These are phyloP conservation scores for Gavia stellata DNA, from an alignment of 2,113 vertebrate genomes.

Conservation along the genomic window DNA sequence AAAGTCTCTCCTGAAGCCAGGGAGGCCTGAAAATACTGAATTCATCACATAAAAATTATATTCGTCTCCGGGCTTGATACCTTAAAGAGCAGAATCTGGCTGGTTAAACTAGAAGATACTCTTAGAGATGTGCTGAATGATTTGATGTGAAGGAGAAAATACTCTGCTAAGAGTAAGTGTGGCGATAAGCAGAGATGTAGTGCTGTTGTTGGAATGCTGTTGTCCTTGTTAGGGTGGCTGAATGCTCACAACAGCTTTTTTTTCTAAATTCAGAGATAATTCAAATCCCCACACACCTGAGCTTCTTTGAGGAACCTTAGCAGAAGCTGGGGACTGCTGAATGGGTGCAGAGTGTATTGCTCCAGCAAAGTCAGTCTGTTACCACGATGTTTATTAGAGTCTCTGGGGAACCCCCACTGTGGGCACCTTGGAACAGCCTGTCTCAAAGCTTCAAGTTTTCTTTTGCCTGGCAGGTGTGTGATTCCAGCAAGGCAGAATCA, in stretches of 20 bases:
- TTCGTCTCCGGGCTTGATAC: background rate
- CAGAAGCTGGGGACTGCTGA: background rate
- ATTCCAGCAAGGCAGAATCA: background rate
- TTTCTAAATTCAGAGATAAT: background rate
- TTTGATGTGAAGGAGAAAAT: background rate
- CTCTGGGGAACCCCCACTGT: background rate
- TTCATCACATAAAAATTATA: background rate
- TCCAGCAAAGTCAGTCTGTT: background rate
- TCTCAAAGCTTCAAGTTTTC: background rate
- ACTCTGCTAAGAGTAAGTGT: background rate
- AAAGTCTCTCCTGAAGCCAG: background rate
- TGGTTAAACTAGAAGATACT: background rate
- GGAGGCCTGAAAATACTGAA: background rate
- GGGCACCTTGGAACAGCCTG: background rate
- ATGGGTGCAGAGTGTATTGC: background rate
- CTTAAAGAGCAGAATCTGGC: background rate
- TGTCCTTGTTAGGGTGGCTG: background rate
- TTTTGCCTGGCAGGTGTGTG: background rate
- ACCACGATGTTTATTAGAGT: rapidly evolving
- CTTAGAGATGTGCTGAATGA: background rate
- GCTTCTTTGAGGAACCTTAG: background rate
- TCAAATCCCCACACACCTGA: background rate
- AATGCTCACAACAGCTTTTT: background rate
- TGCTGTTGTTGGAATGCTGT: background rate
- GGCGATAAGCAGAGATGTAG: background rate